Evolutionary conservation across 2,113 vertebrate genomes (phyloP), one percentile per base, ranked within the genome.

Genomic region (Pedetes capensis): DNA sequence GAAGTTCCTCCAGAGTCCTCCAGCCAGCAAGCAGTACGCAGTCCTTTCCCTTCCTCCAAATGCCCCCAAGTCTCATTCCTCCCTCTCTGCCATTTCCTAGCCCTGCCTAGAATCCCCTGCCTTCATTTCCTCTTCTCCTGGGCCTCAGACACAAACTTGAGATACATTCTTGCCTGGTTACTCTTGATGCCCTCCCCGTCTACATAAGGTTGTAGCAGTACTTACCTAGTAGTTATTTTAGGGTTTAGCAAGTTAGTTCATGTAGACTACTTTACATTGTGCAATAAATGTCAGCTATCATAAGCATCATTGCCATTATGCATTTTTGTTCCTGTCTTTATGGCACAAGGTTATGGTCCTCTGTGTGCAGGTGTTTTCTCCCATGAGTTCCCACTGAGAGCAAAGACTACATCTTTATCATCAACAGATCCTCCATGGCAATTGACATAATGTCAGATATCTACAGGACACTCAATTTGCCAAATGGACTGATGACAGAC

Each of bases 41-140:
- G 16, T 42, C 37, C 23, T 32, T 20, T n/a, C 6, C 17, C 74
- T 53, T 9, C 6, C 20, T 79, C 61, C 8, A 20, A 42, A 51
- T 0, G 2, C 83, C 63, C 8, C 4, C 16, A 3, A 23, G 10
- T 8, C 39, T 27, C 20, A 0, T 1, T 16, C 37, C 17, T 39
- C 49, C 23, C 23, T 66, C 66, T 34, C 51, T 44, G 44, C 34
- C 32, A 22, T 8, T 79, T 32, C 64, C 39, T 4, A 18, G 22
- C 9, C 23, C 22, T 84, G 47, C 69, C 39, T 74, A n/a, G 29
- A 17, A 11, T 37, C 37, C 63, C 34, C 53, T n/a, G 25, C 47
- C n/a, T 82, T 23, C 17, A 17, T 27, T 9, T 10, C 37, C 61
- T 44, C 3, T 13, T 27, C 64, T 42, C 51, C 34, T 42, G 63